Percentiles rank a stretch among this genome's conserved stretches.
Conservation (phyloP, 92 coral and sea anemone species). For the Hydrozoanthus gracilis region DNA sequence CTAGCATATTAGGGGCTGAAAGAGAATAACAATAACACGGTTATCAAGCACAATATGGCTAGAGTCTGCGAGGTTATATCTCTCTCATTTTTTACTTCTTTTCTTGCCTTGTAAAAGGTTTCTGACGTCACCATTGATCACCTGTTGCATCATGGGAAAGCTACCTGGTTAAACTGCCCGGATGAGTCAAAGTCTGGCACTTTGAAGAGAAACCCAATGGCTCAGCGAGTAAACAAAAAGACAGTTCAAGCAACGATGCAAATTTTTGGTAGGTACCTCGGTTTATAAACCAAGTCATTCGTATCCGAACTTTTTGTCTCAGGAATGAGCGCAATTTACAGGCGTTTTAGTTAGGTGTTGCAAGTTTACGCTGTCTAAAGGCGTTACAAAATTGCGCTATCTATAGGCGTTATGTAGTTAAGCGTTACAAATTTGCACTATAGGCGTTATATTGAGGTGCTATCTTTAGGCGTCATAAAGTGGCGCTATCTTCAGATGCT, state of each 20-base stretch:
- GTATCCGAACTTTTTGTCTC: slow-evolving; percentile 8
- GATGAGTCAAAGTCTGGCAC: slow-evolving; percentile 89
- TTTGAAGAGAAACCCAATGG: slow-evolving; percentile 82
- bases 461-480: slow-evolving; percentile 7
- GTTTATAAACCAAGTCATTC: neutral
- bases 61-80: neutral
- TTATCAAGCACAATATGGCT: too few relatives aligned
- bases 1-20: too few relatives aligned
- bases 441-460: slow-evolving; percentile 2
- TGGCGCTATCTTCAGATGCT: neutral
- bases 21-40: too few relatives aligned
- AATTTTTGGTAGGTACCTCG: slow-evolving; percentile 76
- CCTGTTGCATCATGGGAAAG: slow-evolving; percentile 91
- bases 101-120: slow-evolving; percentile 57
- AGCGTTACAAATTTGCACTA: slow-evolving; percentile 2
- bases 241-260: slow-evolving; percentile 72
- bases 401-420: neutral
- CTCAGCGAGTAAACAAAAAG: slow-evolving; percentile 79
- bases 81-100: neutral
- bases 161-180: slow-evolving; percentile 96
- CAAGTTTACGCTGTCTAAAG: slow-evolving; percentile 8
- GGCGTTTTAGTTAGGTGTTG: slow-evolving; percentile 1
- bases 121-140: slow-evolving; percentile 94
- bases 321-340: neutral
- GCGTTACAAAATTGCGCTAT: slow-evolving; percentile 8